Conservation (phyloP, 2,888 invertebrate genomes). For the Branchipolynoe longqiensis region DNA sequence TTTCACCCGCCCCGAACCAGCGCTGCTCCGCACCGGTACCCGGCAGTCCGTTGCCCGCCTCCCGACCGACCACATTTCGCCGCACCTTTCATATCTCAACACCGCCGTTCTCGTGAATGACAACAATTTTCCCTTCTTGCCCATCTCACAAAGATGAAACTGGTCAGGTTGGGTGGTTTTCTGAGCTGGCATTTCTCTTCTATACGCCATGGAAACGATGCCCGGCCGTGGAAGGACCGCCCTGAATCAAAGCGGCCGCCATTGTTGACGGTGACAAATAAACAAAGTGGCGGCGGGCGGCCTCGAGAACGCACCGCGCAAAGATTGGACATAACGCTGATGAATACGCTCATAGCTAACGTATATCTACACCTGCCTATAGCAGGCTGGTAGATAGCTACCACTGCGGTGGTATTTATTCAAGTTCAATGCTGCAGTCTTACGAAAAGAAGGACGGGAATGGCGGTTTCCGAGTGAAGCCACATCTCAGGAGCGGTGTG, state of each 20-base stretch:
- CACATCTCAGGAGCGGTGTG: constrained; percentile 3
- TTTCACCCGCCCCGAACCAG: background rate
- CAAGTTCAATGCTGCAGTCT: background rate
- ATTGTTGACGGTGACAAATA: constrained; percentile 15
- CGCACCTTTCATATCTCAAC: background rate
- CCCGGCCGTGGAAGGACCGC: background rate
- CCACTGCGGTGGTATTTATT: background rate
- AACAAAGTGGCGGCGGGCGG: too few species aligned
- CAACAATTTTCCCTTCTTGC: constrained; percentile 16
- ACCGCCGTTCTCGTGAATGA: background rate
- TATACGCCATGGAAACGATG: constrained; percentile 4
- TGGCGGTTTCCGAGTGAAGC: background rate
- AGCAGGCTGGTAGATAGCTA: background rate
- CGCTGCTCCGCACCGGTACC: background rate
- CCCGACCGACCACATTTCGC: too few species aligned
- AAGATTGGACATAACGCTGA: too few species aligned
- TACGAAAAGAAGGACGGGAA: constrained; percentile 17
- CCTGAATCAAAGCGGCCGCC: constrained; percentile 16
- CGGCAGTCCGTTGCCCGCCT: too few species aligned
- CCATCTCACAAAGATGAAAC: background rate
- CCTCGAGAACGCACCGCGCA: too few species aligned
- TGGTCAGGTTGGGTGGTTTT: background rate
- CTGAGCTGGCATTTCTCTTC: background rate
- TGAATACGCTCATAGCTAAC: too few species aligned
- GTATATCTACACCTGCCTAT: too few species aligned